These are phyloP conservation scores for Epinotia brunnichana DNA, from an alignment of 2,888 invertebrate species.

Conservation along the genomic window DNA sequence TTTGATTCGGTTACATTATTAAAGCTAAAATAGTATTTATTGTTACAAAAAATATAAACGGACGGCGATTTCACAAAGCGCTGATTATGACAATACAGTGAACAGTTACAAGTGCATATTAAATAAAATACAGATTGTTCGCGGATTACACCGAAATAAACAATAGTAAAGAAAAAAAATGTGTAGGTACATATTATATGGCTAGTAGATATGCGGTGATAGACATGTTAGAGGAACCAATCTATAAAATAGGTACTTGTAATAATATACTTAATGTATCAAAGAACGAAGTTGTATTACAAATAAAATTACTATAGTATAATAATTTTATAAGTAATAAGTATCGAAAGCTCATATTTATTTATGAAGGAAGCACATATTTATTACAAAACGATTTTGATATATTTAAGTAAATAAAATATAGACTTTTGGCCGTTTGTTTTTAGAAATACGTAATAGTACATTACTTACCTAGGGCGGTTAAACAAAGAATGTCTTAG, in stretches of 20 bases:
- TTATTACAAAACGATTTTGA: neutral
- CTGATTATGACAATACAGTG: neutral
- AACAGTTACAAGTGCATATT: neutral
- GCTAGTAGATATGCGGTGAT: neutral
- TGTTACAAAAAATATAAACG: constrained; percentile 15
- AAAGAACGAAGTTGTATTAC: neutral
- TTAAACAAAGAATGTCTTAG: too few relatives aligned
- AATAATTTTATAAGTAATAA: neutral
- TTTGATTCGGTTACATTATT: constrained; percentile 3
- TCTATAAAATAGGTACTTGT: neutral
- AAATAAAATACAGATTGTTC: neutral
- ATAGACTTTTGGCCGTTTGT: neutral
- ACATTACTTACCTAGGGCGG: too few relatives aligned
- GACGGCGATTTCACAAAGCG: constrained; percentile 2
- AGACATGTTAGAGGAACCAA: neutral
- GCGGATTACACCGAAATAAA: constrained; percentile 1
- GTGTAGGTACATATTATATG: too few relatives aligned
- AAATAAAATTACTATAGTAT: neutral
- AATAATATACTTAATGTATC: neutral
- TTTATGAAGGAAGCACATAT: too few relatives aligned
- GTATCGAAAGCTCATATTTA: neutral
- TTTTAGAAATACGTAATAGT: neutral
- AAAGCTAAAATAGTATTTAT: constrained; percentile 1
- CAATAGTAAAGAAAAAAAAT: neutral
- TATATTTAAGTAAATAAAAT: constrained; percentile 2